Conservation (phyloP, 2,113 vertebrate genomes). For the Gambusia affinis region DNA sequence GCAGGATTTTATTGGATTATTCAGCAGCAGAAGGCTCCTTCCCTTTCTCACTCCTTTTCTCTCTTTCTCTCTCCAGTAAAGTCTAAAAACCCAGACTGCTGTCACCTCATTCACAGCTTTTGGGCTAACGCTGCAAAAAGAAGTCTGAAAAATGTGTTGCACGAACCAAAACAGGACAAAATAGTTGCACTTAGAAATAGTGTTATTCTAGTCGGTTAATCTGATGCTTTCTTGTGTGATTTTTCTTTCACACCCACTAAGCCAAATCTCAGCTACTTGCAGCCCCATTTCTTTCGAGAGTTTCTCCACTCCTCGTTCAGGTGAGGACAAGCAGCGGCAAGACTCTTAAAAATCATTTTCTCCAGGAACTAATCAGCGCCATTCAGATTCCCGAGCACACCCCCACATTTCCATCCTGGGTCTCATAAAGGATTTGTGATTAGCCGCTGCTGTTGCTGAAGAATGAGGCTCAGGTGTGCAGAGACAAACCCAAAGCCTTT, state of each 20-base stretch:
- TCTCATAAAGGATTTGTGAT: constrained; percentile 24
- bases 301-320: neutral
- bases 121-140: neutral
- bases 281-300: neutral
- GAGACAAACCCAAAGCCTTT: neutral
- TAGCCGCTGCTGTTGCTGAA: constrained; percentile 10
- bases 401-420: constrained; percentile 5
- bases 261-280: neutral
- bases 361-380: constrained; percentile 27
- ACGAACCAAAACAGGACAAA: neutral
- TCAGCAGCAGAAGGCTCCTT: constrained; percentile 4
- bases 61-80: neutral
- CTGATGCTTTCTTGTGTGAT: neutral
- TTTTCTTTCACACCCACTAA: neutral
- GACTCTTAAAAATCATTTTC: constrained; percentile 8
- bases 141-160: neutral
- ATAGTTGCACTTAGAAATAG: neutral
- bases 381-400: constrained; percentile 32
- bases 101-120: constrained; percentile 1
- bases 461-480: constrained; percentile 37
- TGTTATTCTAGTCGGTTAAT: neutral
- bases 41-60: neutral
- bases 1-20: constrained; percentile 13
- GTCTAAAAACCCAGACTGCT: constrained; percentile 1
- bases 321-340: constrained; percentile 1